phyloP scores from a whole-genome alignment of 2,113 vertebrate species.

The Elgaria multicarinata region DNA sequence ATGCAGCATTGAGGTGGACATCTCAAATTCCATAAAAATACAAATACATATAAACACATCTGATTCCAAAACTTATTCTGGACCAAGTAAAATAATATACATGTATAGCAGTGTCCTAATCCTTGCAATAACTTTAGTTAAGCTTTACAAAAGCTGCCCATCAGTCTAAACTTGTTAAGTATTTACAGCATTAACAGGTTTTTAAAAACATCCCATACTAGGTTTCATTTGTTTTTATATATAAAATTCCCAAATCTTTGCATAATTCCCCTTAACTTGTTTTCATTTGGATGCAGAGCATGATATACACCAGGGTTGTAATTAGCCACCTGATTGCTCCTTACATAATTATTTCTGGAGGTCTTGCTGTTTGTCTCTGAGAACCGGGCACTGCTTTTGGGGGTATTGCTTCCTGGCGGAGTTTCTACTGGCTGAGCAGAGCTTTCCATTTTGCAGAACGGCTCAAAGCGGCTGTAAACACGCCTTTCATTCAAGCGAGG shows the following conservation, averaged over 20 bases:
- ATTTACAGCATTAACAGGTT: constrained; percentile 9
- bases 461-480: constrained; percentile 89
- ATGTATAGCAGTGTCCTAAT: constrained; percentile 30
- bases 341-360: constrained; percentile 66
- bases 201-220: constrained; percentile 12
- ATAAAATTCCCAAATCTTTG: constrained; percentile 89
- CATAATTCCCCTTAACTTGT: constrained; percentile 90
- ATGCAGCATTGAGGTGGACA: constrained; percentile 11
- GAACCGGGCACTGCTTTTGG: constrained; percentile 58
- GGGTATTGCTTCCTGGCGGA: constrained; percentile 46
- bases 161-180: constrained; percentile 39
- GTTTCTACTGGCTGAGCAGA: constrained; percentile 48
- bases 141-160: constrained; percentile 44
- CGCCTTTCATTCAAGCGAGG: constrained; percentile 75
- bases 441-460: constrained; percentile 84
- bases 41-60: constrained; percentile 69
- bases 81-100: constrained; percentile 59
- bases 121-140: constrained; percentile 44
- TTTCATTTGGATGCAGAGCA: constrained; percentile 82
- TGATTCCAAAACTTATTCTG: constrained; percentile 42
- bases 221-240: constrained; percentile 86
- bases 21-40: constrained; percentile 64
- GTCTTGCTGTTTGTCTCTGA: constrained; percentile 76
- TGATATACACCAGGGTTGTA: constrained; percentile 71
- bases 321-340: constrained; percentile 70